Conservation (phyloP, 1,140 invertebrate genomes). For the Pararge aegeria region DNA sequence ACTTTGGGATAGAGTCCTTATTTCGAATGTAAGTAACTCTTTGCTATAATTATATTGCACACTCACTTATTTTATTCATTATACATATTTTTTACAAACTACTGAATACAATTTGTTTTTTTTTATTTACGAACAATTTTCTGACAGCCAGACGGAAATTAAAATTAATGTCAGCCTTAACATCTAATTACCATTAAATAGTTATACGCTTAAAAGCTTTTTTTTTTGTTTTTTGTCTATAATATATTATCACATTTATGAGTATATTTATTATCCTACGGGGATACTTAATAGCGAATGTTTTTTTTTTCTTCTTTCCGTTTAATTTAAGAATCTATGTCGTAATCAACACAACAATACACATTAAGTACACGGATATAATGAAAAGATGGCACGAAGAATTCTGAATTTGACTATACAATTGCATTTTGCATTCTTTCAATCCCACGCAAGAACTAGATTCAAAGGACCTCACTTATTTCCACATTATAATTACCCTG, state of each 20-base stretch:
- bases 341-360: conserved; percentile 35
- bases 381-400: conserved; percentile 29
- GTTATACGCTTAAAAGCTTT: conserved; percentile 66
- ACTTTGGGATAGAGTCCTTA: no score
- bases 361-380: conserved; percentile 45
- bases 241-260: conserved; percentile 75
- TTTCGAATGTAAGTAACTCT: no score
- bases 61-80: no score
- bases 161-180: conserved; percentile 44
- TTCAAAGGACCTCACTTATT: conserved; percentile 24
- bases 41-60: no score
- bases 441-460: background rate
- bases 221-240: conserved; percentile 65
- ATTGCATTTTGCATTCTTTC: background rate
- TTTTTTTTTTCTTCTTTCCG: conserved; percentile 49
- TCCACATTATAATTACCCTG: conserved; percentile 35
- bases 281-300: conserved; percentile 53
- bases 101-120: background rate
- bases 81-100: background rate
- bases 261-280: conserved; percentile 66
- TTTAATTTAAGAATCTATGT: conserved; percentile 43
- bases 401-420: background rate
- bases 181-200: conserved; percentile 52
- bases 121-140: conserved; percentile 9
- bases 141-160: background rate